Evolutionary conservation across 1,140 invertebrate genomes (phyloP), one percentile per base, ranked within the genome.

Genomic region (Portunus trituberculatus): DNA sequence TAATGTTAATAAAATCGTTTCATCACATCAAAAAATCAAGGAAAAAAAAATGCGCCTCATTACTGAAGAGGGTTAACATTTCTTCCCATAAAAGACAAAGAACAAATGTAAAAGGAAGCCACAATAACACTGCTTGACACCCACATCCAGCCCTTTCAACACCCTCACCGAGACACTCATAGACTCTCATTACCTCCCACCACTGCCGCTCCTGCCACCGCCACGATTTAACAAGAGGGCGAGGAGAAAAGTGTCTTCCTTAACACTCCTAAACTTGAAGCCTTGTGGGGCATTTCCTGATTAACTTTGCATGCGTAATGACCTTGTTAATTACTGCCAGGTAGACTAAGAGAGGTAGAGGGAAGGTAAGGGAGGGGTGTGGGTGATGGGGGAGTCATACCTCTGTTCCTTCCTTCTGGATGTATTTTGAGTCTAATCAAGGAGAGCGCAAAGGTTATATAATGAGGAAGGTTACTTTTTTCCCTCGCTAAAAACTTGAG

Each of bases 221-320:
- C 52, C 52, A 59, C 3, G 52, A 59, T 59, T 59, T 59, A 76
- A 20, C 6, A n/a, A 76, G 67, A 76, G 25, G 67, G n/a, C 12
- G 6, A n/a, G 67, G 67, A n/a, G 25, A 76, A 76, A 76, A 76
- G n/a, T 76, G 67, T 76, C 67, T 76, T n/a, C 12, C 67, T 76
- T 76, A 76, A n/a, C 25, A 76, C 67, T n/a, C 67, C 67, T 76
- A 76, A 76, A 76, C 67, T 76, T 76, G 25, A 76, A 76, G 67
- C 67, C 67, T 76, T 76, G 67, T 76, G 67, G 67, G 67, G 20
- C 67, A 76, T 76, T 76, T 76, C 67, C n/a, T 76, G n/a, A 76
- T 76, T 76, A n/a, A 76, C 67, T 76, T 76, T 76, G 67, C 67
- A 76, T 76, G 67, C 20, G 67, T 76, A 76, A 76, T 76, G 67